Evolutionary conservation across 1,140 invertebrate species (phyloP).

Genomic region (Hermetia illucens): DNA sequence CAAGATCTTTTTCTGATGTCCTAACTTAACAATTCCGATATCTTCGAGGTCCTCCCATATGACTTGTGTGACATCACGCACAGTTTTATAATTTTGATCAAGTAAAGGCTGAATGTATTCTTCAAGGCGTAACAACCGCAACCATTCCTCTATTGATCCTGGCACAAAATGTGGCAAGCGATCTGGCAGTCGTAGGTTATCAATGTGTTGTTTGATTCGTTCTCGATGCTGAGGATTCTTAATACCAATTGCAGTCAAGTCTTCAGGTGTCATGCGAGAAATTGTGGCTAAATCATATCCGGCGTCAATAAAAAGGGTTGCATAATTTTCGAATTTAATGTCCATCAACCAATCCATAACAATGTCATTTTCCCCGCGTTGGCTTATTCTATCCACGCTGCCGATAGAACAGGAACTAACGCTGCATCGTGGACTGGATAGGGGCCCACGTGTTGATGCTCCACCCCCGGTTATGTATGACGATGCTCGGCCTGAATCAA

Average conservation of each 20-base stretch:
- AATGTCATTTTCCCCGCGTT: slow-evolving; percentile 67
- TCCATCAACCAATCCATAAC: slow-evolving; percentile 89
- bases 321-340: slow-evolving; percentile 93
- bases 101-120: slow-evolving; percentile 80
- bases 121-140: slow-evolving; percentile 75
- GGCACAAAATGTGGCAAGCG: slow-evolving; percentile 86
- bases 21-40: slow-evolving; percentile 86
- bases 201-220: slow-evolving; percentile 90
- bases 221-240: slow-evolving; percentile 97
- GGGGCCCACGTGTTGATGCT: slow-evolving; percentile 32
- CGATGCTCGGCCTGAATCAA: slow-evolving; percentile 84
- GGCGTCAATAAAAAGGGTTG: slow-evolving; percentile 80
- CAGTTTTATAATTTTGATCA: slow-evolving; percentile 84
- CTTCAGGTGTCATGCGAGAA: slow-evolving; percentile 95
- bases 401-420: slow-evolving; percentile 61
- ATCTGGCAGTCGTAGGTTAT: slow-evolving; percentile 84
- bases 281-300: slow-evolving; percentile 98
- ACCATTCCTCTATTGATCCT: slow-evolving; percentile 84
- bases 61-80: slow-evolving; percentile 84
- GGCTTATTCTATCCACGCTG: slow-evolving; percentile 37
- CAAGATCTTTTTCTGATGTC: slow-evolving; percentile 97
- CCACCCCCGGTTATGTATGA: slow-evolving; percentile 31
- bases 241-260: slow-evolving; percentile 72
- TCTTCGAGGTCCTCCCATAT: slow-evolving; percentile 99
- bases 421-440: slow-evolving; percentile 40